These are phyloP conservation scores for Cordylochernes scorpioides DNA, from an alignment of 2,888 invertebrate species.

Conservation along the genomic window DNA sequence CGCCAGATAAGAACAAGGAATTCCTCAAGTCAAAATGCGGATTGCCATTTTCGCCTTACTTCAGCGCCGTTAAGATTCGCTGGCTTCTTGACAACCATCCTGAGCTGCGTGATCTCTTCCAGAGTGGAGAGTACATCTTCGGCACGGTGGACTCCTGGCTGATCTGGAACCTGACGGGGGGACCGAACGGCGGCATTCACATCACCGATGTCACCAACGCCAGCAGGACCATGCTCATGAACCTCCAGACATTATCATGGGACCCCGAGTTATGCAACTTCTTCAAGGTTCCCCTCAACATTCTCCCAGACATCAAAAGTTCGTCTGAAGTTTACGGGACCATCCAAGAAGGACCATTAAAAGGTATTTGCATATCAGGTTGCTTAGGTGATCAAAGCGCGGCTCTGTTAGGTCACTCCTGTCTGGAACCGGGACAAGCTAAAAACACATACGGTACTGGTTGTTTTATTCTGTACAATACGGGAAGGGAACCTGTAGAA, in stretches of 20 bases:
- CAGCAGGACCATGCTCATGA: constrained; percentile 73
- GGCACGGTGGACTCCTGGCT: constrained; percentile 94
- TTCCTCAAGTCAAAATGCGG: constrained; percentile 34
- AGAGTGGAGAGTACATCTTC: constrained; percentile 46
- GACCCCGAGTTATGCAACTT: constrained; percentile 53
- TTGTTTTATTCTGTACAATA: constrained; percentile 82
- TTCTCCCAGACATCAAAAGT: constrained; percentile 24
- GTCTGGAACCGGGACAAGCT: constrained; percentile 57
- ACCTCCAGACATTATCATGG: constrained; percentile 56
- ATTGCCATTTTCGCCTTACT: constrained; percentile 67
- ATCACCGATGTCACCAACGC: constrained; percentile 87
- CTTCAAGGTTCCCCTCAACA: constrained; percentile 5
- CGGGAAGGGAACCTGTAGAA: constrained; percentile 45
- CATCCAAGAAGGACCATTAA: constrained; percentile 38
- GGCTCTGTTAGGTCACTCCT: constrained; percentile 68
- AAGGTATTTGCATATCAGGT: constrained; percentile 58
- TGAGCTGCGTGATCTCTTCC: constrained; percentile 43
- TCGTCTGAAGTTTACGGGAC: constrained; percentile 67
- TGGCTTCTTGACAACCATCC: constrained; percentile 78
- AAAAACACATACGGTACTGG: constrained; percentile 75
- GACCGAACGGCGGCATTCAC: constrained; percentile 42
- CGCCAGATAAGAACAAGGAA: constrained; percentile 42
- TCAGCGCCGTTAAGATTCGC: constrained; percentile 62
- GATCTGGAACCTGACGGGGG: constrained; percentile 72
- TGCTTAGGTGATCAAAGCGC: constrained; percentile 77